phyloP scores from a whole-genome alignment of 1,140 invertebrate genomes.

The Eurosta solidaginis region DNA sequence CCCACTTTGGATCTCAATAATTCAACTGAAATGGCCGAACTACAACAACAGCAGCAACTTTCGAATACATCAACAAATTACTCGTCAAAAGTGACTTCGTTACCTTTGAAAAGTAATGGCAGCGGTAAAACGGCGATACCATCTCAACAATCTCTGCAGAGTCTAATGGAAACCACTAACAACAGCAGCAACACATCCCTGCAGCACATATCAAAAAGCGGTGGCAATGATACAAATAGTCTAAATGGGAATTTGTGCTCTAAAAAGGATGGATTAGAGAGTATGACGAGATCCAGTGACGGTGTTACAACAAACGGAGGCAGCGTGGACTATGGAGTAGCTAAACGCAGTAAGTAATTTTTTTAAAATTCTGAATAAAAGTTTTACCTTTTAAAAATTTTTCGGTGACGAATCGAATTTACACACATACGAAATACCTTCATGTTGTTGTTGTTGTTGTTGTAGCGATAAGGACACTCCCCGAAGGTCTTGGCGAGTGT shows the following conservation, averaged over 20 bases:
- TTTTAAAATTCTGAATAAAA: too few relatives aligned
- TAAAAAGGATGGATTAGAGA: background rate
- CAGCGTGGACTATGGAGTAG: background rate
- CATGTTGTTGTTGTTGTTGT: too few relatives aligned
- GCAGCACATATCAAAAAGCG: conserved; percentile 35
- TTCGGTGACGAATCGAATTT: too few relatives aligned
- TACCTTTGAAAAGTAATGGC: background rate
- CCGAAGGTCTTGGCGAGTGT: too few relatives aligned
- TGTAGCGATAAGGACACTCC: too few relatives aligned
- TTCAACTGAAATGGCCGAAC: conserved; percentile 50
- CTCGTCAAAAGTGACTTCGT: background rate
- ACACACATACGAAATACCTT: too few relatives aligned
- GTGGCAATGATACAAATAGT: background rate
- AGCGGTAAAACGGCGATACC: background rate
- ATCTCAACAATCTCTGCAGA: conserved; percentile 34
- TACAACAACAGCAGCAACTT: conserved; percentile 24
- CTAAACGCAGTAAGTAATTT: conserved; percentile 29
- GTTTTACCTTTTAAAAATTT: too few relatives aligned
- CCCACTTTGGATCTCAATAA: conserved; percentile 55
- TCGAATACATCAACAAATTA: too few relatives aligned
- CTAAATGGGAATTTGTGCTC: background rate
- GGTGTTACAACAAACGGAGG: background rate
- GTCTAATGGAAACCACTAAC: conserved; percentile 40
- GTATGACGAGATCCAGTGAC: background rate
- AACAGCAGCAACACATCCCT: conserved; percentile 39